These are phyloP conservation scores for Morus bassanus DNA, from an alignment of 2,797 vertebrate genomes.

Conservation along the genomic window DNA sequence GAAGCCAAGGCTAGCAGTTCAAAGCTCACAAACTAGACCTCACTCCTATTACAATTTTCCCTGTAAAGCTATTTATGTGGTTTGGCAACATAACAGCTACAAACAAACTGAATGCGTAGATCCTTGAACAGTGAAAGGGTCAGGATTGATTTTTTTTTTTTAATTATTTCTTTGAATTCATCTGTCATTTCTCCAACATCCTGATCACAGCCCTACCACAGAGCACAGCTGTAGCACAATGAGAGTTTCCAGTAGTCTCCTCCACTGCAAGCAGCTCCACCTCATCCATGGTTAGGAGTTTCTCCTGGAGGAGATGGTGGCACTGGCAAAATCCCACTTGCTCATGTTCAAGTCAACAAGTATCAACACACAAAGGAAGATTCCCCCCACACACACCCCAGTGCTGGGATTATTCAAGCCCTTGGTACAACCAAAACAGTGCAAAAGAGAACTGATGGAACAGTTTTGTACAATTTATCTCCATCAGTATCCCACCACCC, in stretches of 20 bases:
- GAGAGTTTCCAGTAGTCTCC: background rate
- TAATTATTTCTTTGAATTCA: background rate
- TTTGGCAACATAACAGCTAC: background rate
- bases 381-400: too few relatives aligned
- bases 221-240: background rate
- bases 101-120: background rate
- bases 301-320: background rate
- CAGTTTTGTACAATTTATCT: background rate
- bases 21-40: background rate
- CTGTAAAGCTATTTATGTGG: slow-evolving; percentile 39
- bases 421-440: background rate
- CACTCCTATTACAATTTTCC: background rate
- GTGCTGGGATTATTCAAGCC: background rate
- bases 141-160: background rate
- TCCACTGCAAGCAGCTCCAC: background rate
- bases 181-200: background rate
- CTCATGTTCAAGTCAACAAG: background rate
- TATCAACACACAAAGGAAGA: background rate
- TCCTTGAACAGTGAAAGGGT: background rate
- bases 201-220: background rate
- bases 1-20: background rate
- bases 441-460: background rate
- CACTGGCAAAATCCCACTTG: background rate
- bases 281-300: background rate
- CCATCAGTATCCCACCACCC: background rate